Evolutionary conservation across 2,888 invertebrate genomes (phyloP), one percentile per base, ranked within the genome.

Genomic region (Lasioglossum vierecki): DNA sequence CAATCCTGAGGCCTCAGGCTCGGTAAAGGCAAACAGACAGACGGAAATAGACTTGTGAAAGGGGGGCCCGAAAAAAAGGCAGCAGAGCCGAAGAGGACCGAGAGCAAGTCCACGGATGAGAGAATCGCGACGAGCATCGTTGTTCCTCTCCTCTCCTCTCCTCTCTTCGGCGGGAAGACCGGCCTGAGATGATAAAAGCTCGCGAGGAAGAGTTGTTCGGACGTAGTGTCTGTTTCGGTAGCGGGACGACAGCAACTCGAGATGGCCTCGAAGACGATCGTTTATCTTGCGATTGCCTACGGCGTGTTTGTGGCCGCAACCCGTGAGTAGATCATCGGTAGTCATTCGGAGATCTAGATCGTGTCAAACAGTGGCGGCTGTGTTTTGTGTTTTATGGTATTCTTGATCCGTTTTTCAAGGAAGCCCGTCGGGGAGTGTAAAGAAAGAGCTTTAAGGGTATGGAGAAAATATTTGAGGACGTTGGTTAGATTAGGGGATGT

Each of bases 111-210:
- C 41, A n/a, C 11, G 39, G 39, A 68, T 11, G 68, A 41, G 68
- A 68, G 41, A 68, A 68, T 68, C 39, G 68, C n/a, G 39, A 68
- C 0, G 68, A 68, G 22, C 68, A 53, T 49, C 46, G 72, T 73
- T 18, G 72, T 73, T 49, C 30, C 30, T 49, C 72, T 49, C 49
- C 74, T 76, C 57, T 35, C 26, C 53, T 39, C 71, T 60, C 26
- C 49, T 26, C 60, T 26, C 71, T 53, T 53, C 9, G 41, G 63
- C 66, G 66, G 41, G 13, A 3, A 30, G 1, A 30, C 49, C 9
- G 73, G 60, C 70, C 85, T 80, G 85, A 93, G 91, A 91, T 93
- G 90, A 93, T 93, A 93, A 93, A 93, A 93, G 92, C 88, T 85
- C 85, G 88, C 79, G 80, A 89, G 87, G 86, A 80, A 79, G 83